phyloP scores from a whole-genome alignment of 2,888 invertebrate species.

The Seira musarum region DNA sequence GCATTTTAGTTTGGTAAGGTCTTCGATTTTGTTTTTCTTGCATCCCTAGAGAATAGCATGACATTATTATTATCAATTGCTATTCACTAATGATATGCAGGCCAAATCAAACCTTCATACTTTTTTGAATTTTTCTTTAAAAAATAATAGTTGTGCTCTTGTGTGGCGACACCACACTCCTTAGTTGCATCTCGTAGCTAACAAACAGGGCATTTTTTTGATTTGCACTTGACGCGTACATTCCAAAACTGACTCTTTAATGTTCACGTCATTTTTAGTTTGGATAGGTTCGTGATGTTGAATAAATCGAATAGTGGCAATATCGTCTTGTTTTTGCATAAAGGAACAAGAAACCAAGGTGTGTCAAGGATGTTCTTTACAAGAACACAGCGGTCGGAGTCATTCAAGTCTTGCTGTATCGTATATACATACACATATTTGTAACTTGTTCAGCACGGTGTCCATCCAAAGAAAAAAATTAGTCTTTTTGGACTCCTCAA shows the following conservation, averaged over 20 bases:
- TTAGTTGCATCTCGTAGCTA: not conserved
- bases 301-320: no score
- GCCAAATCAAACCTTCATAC: not conserved
- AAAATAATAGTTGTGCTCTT: not conserved
- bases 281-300: not conserved
- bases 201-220: not conserved
- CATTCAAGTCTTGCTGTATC: not conserved
- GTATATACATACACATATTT: not conserved
- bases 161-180: not conserved
- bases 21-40: not conserved
- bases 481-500: not conserved
- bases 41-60: not conserved
- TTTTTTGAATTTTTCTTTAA: no score
- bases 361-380: conserved; percentile 54
- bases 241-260: not conserved
- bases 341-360: no score
- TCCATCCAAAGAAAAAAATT: not conserved
- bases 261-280: not conserved
- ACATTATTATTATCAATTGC: not conserved
- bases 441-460: not conserved
- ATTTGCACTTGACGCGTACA: not conserved
- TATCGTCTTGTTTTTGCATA: no score
- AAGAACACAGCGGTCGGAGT: not conserved
- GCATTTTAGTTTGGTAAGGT: not conserved
- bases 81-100: not conserved